Conservation (phyloP, 1,140 invertebrate genomes). For the Brachionus plicatilis region DNA sequence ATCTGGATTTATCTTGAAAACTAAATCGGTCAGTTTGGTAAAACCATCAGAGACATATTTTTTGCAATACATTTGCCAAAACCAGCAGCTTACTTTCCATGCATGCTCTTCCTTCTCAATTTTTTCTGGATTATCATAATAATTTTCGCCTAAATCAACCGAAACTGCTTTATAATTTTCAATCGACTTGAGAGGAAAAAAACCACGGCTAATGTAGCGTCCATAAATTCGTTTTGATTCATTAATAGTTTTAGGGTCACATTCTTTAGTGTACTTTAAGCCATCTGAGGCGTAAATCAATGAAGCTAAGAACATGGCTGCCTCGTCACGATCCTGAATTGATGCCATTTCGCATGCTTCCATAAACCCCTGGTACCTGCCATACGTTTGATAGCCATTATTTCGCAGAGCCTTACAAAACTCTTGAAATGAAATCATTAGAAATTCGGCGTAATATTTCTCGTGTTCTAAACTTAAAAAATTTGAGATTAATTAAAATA, state of each 20-base stretch:
- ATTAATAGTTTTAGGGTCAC: not conserved
- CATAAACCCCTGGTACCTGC: not conserved
- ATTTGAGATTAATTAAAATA: not conserved
- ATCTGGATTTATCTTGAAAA: not conserved
- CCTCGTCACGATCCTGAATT: not conserved
- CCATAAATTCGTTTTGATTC: not conserved
- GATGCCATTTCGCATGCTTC: not conserved
- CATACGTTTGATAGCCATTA: not conserved
- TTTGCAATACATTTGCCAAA: not conserved
- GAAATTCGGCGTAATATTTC: not conserved
- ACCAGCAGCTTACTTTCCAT: not conserved
- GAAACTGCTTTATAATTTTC: not conserved
- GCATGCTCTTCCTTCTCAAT: conserved; percentile 6
- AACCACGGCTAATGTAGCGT: not conserved
- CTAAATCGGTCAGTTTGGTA: not conserved
- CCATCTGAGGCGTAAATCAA: not conserved
- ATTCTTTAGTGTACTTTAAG: not conserved
- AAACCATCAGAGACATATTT: not conserved
- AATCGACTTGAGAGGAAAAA: not conserved
- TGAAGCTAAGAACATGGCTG: not conserved
- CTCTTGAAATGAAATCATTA: not conserved
- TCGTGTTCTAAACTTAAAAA: not conserved
- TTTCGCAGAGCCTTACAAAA: not conserved
- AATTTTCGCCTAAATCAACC: not conserved
- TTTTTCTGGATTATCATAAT: not conserved